Evolutionary conservation across 2,888 invertebrate genomes (phyloP).

Genomic region (Catocala fraxini): DNA sequence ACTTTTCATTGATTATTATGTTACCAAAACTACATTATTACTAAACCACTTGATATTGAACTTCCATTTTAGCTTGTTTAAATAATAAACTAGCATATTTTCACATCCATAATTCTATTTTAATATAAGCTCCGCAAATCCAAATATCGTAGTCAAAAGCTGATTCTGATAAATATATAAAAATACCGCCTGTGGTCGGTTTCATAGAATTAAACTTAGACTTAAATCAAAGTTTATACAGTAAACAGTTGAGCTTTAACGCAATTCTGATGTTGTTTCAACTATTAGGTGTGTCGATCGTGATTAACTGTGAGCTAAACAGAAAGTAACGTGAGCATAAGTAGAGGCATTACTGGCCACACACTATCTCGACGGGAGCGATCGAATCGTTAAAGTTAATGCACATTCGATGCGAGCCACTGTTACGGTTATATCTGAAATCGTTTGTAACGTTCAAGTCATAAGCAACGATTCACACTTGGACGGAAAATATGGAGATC

Average conservation of each 20-base stretch:
- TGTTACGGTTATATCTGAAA: constrained; percentile 58
- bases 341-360: constrained; percentile 9
- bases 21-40: no score
- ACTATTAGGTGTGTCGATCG: neutral
- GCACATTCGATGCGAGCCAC: constrained; percentile 48
- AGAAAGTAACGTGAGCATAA: neutral
- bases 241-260: neutral
- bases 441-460: constrained; percentile 36
- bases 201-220: neutral
- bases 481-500: neutral
- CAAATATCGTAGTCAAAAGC: no score
- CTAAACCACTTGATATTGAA: no score
- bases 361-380: constrained; percentile 22
- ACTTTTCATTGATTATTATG: no score
- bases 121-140: no score
- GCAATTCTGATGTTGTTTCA: neutral
- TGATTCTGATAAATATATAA: no score
- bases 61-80: no score
- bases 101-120: no score
- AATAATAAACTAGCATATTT: no score
- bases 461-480: constrained; percentile 17
- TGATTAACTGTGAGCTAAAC: neutral
- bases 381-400: constrained; percentile 64
- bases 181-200: neutral
- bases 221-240: neutral